Base-by-base conservation (phyloP, 2,888 invertebrate genomes). In the Dorcus parallelipipedus region DNA sequence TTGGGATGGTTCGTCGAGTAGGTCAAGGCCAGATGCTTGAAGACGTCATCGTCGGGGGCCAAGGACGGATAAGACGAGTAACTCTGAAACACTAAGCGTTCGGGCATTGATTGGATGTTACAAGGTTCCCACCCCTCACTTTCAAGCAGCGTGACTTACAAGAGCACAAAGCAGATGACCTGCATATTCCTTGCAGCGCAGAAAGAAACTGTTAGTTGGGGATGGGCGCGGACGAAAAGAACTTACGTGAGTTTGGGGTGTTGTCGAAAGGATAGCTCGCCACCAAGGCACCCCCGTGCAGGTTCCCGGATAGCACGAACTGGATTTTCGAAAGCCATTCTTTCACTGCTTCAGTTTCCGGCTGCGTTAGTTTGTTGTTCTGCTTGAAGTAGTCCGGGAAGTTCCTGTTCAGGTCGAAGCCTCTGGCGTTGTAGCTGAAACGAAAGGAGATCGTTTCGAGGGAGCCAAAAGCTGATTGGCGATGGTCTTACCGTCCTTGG, bases 251-350 rank as follows among this genome's bases (percentile, higher is more conserved):
- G 82, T 90, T 94, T 17, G 94, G 93, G 3, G 94, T 95, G 78
- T 95, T 96, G 78, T 98, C 97, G 77, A 92, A 98, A 0, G 98
- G 97, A 78, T 97, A 98, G 71, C 95, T 96, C 47, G 95, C 97
- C 9, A 98, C 97, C 61, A 97, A 81, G 1, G 95, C 93, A 47
- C 97, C 97, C 0, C 97, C 97, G 76, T 97, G 97, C 54, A 97
- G 82, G 67, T 95, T 95, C 48, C 95, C 97, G 1, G 96, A 96
- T 38, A 97, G 81, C 9, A 96, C 93, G 76, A 97, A 97, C 77
- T 94, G 95, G 59, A 91, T 92, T 77, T 93, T 91, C 63, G 91
- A 89, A 60, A 95, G 87, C 97, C 97, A 97, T 71, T 94, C 90
- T 75, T 95, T 94, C 4, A 97, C 90, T 0, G 95, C 93, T 70